Evolutionary conservation across 2,797 vertebrate genomes (phyloP).

Genomic region (Tokudaia tokunoshimensis): DNA sequence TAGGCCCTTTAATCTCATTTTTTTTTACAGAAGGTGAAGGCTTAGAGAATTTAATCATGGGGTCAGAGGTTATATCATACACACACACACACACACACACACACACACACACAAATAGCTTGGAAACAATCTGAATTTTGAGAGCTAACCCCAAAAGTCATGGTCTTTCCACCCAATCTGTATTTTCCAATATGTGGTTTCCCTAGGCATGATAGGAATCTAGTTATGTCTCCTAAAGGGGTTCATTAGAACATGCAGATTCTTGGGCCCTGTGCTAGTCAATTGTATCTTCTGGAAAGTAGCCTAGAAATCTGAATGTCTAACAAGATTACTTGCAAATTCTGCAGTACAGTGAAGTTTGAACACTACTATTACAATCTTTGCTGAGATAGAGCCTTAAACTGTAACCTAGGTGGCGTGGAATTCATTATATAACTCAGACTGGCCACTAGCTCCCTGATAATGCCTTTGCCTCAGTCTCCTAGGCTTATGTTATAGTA

Average conservation of each 20-base stretch:
- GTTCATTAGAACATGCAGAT: neutral
- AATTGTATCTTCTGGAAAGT: neutral
- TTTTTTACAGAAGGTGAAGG: neutral
- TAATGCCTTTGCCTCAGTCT: neutral
- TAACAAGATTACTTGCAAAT: neutral
- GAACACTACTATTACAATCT: neutral
- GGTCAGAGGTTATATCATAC: neutral
- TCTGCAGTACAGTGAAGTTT: neutral
- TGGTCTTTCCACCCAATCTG: neutral
- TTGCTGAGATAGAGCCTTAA: neutral
- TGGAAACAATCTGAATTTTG: constrained; percentile 10
- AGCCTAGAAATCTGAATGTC: constrained; percentile 4
- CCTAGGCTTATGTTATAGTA: neutral
- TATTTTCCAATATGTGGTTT: constrained; percentile 45
- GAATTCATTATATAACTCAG: neutral
- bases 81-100: too few species aligned
- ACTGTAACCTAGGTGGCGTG: neutral
- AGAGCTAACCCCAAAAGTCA: neutral
- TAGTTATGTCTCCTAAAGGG: neutral
- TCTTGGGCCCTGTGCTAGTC: neutral
- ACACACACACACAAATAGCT: neutral
- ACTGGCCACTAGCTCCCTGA: neutral
- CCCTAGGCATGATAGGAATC: constrained; percentile 10
- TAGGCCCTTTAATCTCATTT: neutral
- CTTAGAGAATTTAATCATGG: neutral